phyloP scores from a whole-genome alignment of 1,140 invertebrate genomes.

The Brachionus calyciflorus region DNA sequence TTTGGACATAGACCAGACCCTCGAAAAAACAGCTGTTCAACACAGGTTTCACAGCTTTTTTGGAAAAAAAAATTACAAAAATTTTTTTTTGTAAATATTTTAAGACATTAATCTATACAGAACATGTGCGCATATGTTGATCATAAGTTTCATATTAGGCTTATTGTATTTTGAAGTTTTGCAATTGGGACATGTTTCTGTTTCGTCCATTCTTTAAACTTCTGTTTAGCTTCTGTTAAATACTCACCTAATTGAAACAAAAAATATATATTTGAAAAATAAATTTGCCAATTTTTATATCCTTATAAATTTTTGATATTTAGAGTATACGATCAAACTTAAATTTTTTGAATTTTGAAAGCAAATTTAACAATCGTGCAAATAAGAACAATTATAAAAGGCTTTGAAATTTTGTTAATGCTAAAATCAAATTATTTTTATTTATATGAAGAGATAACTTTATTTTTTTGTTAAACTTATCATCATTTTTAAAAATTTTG shows the following conservation, averaged over 20 bases:
- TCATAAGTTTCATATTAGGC: conserved; percentile 91
- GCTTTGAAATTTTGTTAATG: too few species aligned
- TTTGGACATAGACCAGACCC: conserved; percentile 88
- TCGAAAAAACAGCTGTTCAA: conserved; percentile 87
- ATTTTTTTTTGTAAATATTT: background rate
- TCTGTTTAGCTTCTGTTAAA: too few species aligned
- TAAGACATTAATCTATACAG: conserved; percentile 65
- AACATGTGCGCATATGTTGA: conserved; percentile 95
- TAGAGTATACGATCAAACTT: too few species aligned
- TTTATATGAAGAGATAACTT: too few species aligned
- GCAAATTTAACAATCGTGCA: too few species aligned
- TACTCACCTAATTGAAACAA: background rate
- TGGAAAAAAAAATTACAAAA: background rate
- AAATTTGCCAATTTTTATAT: too few species aligned
- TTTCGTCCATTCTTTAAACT: conserved; percentile 68
- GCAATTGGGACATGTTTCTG: conserved; percentile 77
- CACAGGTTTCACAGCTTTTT: conserved; percentile 79
- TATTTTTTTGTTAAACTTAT: too few species aligned
- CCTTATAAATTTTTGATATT: too few species aligned
- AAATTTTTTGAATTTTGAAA: too few species aligned
- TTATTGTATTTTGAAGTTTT: conserved; percentile 98
- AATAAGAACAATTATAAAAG: too few species aligned
- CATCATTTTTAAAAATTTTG: too few species aligned
- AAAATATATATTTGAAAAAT: background rate
- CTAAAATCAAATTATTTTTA: too few species aligned